phyloP scores from a whole-genome alignment of 2,113 vertebrate species.

The Hyla sarda region DNA sequence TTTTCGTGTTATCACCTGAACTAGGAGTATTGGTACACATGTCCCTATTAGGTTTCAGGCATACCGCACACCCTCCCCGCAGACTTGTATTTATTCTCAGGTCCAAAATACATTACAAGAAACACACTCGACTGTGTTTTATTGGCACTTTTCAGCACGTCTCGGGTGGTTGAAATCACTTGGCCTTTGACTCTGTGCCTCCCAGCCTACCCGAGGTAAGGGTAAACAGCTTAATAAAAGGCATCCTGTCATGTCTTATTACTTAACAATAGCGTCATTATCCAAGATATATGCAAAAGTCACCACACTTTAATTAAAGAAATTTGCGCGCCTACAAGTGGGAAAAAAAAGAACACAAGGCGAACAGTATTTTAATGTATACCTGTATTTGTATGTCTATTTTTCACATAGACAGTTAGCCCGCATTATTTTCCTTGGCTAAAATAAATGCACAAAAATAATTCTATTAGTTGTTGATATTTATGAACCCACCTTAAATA shows the following conservation, averaged over 20 bases:
- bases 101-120: conserved; percentile 42
- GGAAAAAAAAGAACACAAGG: conserved; percentile 49
- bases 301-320: conserved; percentile 39
- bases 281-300: conserved; percentile 20
- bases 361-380: conserved; percentile 24
- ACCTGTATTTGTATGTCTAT: conserved; percentile 16
- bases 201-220: conserved; percentile 52
- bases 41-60: conserved; percentile 19
- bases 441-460: not conserved
- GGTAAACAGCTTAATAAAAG: conserved; percentile 60
- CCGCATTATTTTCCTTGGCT: not conserved
- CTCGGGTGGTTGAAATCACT: conserved; percentile 58
- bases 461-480: not conserved
- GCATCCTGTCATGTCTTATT: conserved; percentile 59
- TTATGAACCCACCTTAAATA: not conserved
- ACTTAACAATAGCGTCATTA: conserved; percentile 57
- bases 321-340: conserved; percentile 37
- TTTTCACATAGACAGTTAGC: not conserved
- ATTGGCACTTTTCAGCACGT: conserved; percentile 58
- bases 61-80: conserved; percentile 25
- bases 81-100: conserved; percentile 32
- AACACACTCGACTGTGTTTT: conserved; percentile 58
- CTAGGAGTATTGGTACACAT: not conserved
- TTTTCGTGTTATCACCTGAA: conserved; percentile 16
- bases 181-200: conserved; percentile 58